Evolutionary conservation across 2,797 vertebrate species (phyloP).

Genomic region (Eulemur coronatus): DNA sequence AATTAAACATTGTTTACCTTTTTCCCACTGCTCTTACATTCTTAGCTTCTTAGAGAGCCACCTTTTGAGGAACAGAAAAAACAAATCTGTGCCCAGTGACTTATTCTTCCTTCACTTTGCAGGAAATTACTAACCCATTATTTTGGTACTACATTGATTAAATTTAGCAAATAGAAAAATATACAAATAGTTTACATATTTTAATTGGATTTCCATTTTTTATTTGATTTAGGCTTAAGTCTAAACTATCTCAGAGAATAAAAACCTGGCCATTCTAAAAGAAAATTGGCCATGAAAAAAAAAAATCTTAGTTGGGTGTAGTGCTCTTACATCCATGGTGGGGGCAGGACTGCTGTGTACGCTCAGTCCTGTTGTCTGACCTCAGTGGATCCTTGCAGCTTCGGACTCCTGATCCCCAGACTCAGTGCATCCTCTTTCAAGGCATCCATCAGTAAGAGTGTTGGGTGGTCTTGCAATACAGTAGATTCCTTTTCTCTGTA

Average conservation of each 20-base stretch:
- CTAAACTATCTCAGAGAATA: neutral
- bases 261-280: neutral
- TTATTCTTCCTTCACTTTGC: neutral
- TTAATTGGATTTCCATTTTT: constrained; percentile 44
- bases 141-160: neutral
- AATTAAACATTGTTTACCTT: neutral
- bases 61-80: neutral
- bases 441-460: neutral
- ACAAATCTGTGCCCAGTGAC: neutral
- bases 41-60: neutral
- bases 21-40: neutral
- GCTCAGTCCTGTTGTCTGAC: neutral
- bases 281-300: neutral
- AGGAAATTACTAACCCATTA: constrained; percentile 21
- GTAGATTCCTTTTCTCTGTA: neutral
- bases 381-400: neutral
- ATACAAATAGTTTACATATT: neutral
- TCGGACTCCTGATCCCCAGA: neutral
- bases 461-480: neutral
- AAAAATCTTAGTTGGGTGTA: accelerated
- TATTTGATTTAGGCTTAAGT: neutral
- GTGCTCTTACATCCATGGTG: accelerated
- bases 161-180: constrained; percentile 29
- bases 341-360: neutral
- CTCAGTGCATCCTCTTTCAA: neutral